These are phyloP conservation scores for Meandrusa payeni DNA, from an alignment of 2,888 invertebrate genomes.

Conservation along the genomic window DNA sequence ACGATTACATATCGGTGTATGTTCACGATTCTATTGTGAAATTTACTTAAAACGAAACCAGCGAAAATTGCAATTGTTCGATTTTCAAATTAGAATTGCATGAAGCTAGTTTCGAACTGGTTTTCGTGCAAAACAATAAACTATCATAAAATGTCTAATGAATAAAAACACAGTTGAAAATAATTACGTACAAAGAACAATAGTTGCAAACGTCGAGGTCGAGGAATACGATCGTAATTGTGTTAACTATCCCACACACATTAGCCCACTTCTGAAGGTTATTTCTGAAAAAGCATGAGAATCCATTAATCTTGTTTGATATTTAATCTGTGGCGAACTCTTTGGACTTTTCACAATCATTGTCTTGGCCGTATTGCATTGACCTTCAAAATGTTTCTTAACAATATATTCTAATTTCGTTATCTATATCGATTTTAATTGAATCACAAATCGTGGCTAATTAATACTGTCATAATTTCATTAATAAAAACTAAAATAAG, in stretches of 20 bases:
- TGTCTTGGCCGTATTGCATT: no score
- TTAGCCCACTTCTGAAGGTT: slow-evolving; percentile 52
- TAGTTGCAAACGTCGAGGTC: slow-evolving; percentile 5
- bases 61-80: no score
- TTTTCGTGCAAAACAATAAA: slow-evolving; percentile 3
- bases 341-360: slow-evolving; percentile 8
- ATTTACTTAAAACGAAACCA: no score
- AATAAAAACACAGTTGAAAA: not conserved
- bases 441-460: no score
- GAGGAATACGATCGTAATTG: slow-evolving; percentile 9
- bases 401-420: not conserved
- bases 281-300: slow-evolving; percentile 23
- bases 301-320: slow-evolving; percentile 16
- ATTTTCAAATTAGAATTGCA: not conserved
- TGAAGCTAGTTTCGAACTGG: not conserved
- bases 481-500: no score
- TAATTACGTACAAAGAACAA: slow-evolving; percentile 13
- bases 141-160: slow-evolving; percentile 1
- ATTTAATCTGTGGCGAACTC: not conserved
- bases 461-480: no score
- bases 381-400: not conserved
- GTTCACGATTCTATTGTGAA: no score
- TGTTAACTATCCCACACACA: slow-evolving; percentile 47
- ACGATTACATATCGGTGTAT: no score
- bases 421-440: no score